Conservation (phyloP, 2,113 vertebrate species). For the Alouatta palliata region DNA sequence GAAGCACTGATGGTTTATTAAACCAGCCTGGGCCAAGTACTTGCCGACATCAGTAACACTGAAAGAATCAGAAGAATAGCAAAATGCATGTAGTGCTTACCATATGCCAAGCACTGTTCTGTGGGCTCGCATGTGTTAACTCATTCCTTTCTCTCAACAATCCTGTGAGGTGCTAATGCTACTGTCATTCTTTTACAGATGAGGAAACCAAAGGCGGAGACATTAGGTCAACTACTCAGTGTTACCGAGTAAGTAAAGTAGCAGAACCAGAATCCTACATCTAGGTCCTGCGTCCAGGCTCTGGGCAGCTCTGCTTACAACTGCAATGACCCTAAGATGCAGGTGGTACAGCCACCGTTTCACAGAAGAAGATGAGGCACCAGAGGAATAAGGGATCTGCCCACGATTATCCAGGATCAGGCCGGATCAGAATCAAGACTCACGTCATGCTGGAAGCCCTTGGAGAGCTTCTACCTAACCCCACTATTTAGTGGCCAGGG, state of each 20-base stretch:
- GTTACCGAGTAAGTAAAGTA: neutral
- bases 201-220: neutral
- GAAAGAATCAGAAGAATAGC: neutral
- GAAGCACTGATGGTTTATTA: neutral
- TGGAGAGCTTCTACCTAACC: rapidly evolving
- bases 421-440: no score
- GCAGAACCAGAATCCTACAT: neutral
- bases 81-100: rapidly evolving
- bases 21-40: neutral
- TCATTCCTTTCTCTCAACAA: no score
- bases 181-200: rapidly evolving
- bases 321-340: neutral
- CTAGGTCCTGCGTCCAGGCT: no score
- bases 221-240: neutral
- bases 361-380: neutral
- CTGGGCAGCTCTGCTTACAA: rapidly evolving
- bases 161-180: neutral
- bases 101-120: neutral
- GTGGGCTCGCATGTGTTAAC: rapidly evolving
- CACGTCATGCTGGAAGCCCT: neutral
- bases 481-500: neutral
- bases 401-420: rapidly evolving
- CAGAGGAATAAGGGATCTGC: rapidly evolving
- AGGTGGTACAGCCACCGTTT: no score
- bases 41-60: rapidly evolving